phyloP scores from a whole-genome alignment of 2,113 vertebrate genomes.

The Epinephelus lanceolatus region DNA sequence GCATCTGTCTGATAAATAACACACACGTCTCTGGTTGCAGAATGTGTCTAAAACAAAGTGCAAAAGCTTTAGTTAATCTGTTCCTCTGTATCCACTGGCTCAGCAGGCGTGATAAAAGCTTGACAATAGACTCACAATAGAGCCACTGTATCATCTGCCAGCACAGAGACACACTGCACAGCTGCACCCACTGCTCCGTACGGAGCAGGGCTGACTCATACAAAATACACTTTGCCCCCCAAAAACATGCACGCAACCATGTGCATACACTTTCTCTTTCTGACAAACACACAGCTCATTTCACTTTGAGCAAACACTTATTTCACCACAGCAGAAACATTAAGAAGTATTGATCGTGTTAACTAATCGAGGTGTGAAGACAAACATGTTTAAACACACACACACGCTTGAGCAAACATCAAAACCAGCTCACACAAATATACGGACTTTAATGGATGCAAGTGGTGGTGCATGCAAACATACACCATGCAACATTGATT shows the following conservation, averaged over 20 bases:
- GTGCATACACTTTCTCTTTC: not conserved
- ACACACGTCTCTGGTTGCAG: slow-evolving; percentile 34
- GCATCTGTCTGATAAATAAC: slow-evolving; percentile 11
- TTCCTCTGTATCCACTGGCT: slow-evolving; percentile 56
- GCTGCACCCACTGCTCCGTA: slow-evolving; percentile 49
- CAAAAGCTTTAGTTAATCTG: slow-evolving; percentile 55
- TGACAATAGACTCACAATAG: slow-evolving; percentile 69
- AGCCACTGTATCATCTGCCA: slow-evolving; percentile 66
- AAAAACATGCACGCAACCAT: slow-evolving; percentile 17
- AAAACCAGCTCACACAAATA: not conserved
- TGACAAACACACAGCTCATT: slow-evolving; percentile 18
- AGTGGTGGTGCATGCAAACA: slow-evolving; percentile 28
- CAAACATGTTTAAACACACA: slow-evolving; percentile 42
- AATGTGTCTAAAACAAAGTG: slow-evolving; percentile 59
- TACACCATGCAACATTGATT: slow-evolving; percentile 71
- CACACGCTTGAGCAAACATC: slow-evolving; percentile 18
- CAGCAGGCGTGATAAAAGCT: slow-evolving; percentile 46
- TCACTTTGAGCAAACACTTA: slow-evolving; percentile 27
- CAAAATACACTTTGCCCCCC: slow-evolving; percentile 12
- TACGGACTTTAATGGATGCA: not conserved
- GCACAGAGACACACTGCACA: slow-evolving; percentile 56
- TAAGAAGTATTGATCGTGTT: slow-evolving; percentile 27
- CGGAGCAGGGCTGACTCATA: slow-evolving; percentile 24
- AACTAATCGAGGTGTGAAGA: slow-evolving; percentile 43
- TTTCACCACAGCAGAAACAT: slow-evolving; percentile 26